Conservation (phyloP, 2,113 vertebrate genomes). For the Thamnophis sirtalis region DNA sequence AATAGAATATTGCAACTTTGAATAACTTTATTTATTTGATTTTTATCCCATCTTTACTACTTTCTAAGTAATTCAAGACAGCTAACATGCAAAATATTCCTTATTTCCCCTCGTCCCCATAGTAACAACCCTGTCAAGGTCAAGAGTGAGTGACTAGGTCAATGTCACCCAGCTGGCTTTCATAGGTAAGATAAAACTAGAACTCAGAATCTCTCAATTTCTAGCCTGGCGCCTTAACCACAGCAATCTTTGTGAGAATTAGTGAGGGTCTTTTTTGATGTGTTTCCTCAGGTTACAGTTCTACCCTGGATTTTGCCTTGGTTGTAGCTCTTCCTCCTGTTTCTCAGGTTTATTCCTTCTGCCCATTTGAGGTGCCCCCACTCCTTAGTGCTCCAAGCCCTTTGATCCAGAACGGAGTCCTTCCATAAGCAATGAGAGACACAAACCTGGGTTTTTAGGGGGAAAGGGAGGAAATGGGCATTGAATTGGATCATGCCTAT, state of each 20-base stretch:
- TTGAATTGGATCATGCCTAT: background rate
- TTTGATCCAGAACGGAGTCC: background rate
- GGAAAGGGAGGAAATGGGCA: background rate
- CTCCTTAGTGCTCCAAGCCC: background rate
- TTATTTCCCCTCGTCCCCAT: background rate
- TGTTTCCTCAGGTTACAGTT: background rate
- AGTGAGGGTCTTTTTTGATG: background rate
- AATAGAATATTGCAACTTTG: background rate
- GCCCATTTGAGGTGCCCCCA: background rate
- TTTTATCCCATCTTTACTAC: too few relatives aligned
- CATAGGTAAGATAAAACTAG: background rate
- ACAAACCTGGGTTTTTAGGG: background rate
- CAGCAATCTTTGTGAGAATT: background rate
- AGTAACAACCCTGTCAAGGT: background rate
- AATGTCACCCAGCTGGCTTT: background rate
- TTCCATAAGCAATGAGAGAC: background rate
- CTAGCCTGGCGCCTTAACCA: background rate
- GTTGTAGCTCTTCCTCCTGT: background rate
- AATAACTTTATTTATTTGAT: background rate
- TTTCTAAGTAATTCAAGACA: background rate
- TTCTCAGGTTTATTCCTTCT: background rate
- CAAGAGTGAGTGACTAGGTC: background rate
- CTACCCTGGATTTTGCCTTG: background rate
- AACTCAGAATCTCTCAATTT: background rate
- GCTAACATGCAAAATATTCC: too few relatives aligned